Base-by-base conservation (phyloP, 2,797 vertebrate species). In the Galagoides demidoff region DNA sequence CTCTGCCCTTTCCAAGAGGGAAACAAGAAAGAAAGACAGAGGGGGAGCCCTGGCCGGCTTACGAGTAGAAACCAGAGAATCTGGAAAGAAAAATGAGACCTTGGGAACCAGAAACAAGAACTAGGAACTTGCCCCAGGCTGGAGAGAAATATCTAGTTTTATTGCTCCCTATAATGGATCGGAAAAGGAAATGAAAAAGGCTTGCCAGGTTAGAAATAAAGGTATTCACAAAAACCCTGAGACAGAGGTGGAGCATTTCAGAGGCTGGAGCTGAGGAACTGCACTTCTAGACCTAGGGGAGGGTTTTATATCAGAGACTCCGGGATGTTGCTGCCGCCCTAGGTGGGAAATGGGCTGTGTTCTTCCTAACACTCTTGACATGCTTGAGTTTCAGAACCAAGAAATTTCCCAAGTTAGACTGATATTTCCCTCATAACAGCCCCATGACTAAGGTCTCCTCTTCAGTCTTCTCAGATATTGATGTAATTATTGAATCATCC, bases 121-220 rank as follows among this genome's bases (percentile, higher is more conserved):
- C 71, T 7, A 95, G 49, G 45, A 78, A 74, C 17, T 34, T 81
- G 61, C 66, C 49, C 43, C 77, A 19, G 76, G 59, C 76, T 90
- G 61, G 71, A 95, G 79, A 95, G 85, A 94, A 96, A 92, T 71
- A 64, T 83, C 76, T 91, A 68, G 57, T 77, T 88, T 95, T 89
- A 74, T 85, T 95, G 66, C 37, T 95, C 25, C 66, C 17, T 84
- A 27, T 63, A 68, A 95, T 61, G 71, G 71, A 92, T 90, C 76
- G 31, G 71, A 37, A 87, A 52, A 91, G 39, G 43, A 94, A 94
- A 88, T 52, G 83, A 92, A 90, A 94, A 70, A 79, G 1, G 4
- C n/a, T 85, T 77, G 22, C 89, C 39, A 84, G 70, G 49, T 86
- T 89, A 63, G 86, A 89, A 93, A 94, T 92, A 61, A 88, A 95